A percentile compares a stretch with the other conserved stretches of the same genome.
These are phyloP conservation scores for Rhynchonema sp. DNA, from an alignment of 2,888 invertebrate genomes.

Conservation along the genomic window DNA sequence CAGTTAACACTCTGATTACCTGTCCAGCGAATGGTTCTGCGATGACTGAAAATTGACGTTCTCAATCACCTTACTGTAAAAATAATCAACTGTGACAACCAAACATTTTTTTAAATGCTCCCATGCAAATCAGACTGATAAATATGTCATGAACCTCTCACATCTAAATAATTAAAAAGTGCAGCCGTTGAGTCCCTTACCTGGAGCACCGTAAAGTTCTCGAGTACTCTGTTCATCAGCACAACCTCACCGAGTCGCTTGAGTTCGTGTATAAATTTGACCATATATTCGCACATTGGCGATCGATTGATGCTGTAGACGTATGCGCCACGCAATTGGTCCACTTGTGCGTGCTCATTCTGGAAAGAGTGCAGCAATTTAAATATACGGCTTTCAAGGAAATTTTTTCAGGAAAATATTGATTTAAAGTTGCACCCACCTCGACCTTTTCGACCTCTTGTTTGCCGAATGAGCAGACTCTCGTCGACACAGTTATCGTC, in stretches of 20 bases:
- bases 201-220: constrained; percentile 98
- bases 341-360: constrained; percentile 74
- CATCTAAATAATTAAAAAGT: background rate
- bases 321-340: constrained; percentile 56
- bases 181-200: constrained; percentile 30
- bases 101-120: background rate
- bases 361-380: constrained; percentile 9
- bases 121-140: background rate
- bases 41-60: too few species aligned
- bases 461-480: constrained; percentile 97
- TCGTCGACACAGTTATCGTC: constrained; percentile 95
- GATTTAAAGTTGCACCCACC: constrained; percentile 6
- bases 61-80: too few species aligned
- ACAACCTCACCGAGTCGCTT: constrained; percentile 74
- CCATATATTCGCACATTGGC: constrained; percentile 99
- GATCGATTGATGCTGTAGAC: constrained; percentile 90
- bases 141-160: background rate
- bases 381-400: background rate
- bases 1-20: too few species aligned
- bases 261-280: constrained; percentile 95
- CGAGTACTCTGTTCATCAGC: constrained; percentile 99
- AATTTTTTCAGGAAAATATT: background rate
- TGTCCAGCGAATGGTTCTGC: too few species aligned
- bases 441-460: constrained; percentile 99
- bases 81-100: background rate